phyloP scores from a whole-genome alignment of 2,113 vertebrate genomes.

The Coptodon rendalli region DNA sequence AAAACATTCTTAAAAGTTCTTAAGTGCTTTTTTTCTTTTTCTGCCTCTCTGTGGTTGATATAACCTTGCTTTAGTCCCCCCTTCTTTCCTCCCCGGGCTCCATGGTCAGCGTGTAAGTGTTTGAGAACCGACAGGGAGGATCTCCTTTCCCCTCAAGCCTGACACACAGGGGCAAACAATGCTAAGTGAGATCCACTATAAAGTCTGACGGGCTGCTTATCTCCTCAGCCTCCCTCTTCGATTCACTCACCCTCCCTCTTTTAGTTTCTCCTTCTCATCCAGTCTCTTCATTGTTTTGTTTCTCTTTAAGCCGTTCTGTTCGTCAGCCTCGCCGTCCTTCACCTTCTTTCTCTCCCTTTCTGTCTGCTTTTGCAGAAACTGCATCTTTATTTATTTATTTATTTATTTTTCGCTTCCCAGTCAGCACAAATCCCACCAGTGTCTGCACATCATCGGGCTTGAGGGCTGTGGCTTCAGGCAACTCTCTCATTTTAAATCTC shows the following conservation, averaged over 20 bases:
- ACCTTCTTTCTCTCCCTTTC: not conserved
- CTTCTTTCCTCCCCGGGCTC: not conserved
- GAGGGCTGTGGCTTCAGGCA: conserved; percentile 9
- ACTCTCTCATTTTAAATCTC: not conserved
- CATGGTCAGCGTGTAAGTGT: not conserved
- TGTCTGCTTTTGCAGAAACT: not conserved
- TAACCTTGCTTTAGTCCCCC: not conserved
- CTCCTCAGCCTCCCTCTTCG: conserved; percentile 2
- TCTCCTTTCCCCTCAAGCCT: not conserved
- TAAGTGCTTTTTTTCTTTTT: not conserved
- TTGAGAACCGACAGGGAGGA: not conserved
- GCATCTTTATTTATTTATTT: not conserved
- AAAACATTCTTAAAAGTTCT: not conserved
- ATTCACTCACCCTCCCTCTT: not conserved
- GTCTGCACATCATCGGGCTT: not conserved
- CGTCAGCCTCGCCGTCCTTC: not conserved
- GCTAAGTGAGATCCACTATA: not conserved
- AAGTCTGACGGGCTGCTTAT: conserved; percentile 21
- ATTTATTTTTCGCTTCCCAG: not conserved
- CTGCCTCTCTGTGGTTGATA: not conserved
- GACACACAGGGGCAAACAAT: conserved; percentile 10
- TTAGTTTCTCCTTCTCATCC: not conserved
- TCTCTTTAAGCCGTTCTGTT: not conserved
- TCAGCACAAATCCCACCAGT: conserved; percentile 11
- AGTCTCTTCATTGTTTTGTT: not conserved